Evolutionary conservation across 2,888 invertebrate species (phyloP), one percentile per base, ranked within the genome.

Genomic region (Rapana venosa): DNA sequence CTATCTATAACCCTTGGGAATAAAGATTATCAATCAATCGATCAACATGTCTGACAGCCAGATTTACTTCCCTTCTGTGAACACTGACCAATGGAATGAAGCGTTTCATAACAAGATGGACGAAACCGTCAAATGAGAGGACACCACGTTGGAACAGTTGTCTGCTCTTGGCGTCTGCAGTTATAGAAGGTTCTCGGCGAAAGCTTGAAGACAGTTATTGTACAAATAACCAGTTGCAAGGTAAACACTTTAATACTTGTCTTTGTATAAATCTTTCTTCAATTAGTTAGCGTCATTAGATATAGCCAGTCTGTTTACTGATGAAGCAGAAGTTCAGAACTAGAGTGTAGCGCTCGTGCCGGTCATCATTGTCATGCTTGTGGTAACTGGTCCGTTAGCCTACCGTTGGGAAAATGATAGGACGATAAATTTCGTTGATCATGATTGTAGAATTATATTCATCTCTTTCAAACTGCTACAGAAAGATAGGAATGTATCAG

Each of bases 61-160:
- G 58, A 30, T 5, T 86, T 86, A 35, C 22, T 32, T 86, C 86
- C 86, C 86, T 58, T 86, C 11, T 0, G 86, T 17, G 17, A 13
- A 22, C 32, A 66, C 6, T n/a, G 32, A 86, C 87, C 87, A 87
- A 87, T 87, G 47, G 66, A 87, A 87, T 74, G 74, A 74, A 26
- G 66, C 47, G 87, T 87, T 87, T 5, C 47, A 87, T 47, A 15
- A 47, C 30, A 30, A 47, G 26, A 47, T 36, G 74, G 74, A n/a
- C 66, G 36, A 61, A 74, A 20, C 36, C 74, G 87, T 74, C 89
- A 74, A 89, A 89, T 89, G 89, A 89, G 74, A 89, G 70, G 56
- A 74, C 85, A 84, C 89, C 89, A 89, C 89, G 89, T 90, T 87
- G 70, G 87, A 86, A 81, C 83, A 58, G 87, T 90, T 90, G 87